A percentile compares a stretch with the other conserved stretches of the same genome.
Evolutionary conservation across 2,888 invertebrate species (phyloP).

Genomic region (Hypercompe scribonia): DNA sequence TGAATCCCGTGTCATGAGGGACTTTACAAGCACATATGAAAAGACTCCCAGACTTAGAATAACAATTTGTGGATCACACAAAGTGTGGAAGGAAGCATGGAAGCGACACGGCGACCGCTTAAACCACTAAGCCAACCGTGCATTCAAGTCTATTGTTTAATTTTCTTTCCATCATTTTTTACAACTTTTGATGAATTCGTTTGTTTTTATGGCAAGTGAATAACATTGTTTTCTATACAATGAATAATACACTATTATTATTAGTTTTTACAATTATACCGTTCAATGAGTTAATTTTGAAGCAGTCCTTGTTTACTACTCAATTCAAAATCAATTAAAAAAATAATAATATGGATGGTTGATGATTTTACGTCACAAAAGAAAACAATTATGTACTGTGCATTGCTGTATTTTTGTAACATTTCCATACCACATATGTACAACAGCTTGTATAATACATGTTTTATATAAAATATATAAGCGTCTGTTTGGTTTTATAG

Average conservation of each 20-base stretch:
- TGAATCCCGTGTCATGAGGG: no score
- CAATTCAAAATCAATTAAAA: not conserved
- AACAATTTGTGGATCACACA: no score
- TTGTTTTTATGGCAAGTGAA: not conserved
- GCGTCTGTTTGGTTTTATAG: slow-evolving; percentile 32
- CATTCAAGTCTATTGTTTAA: no score
- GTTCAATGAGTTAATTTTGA: not conserved
- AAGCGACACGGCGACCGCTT: no score
- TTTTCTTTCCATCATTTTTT: no score
- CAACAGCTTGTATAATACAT: not conserved
- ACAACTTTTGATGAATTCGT: not conserved
- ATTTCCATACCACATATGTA: not conserved
- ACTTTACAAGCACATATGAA: no score
- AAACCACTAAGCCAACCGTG: no score
- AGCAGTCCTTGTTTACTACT: not conserved
- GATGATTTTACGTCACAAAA: not conserved
- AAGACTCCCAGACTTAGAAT: no score
- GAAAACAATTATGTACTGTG: no score
- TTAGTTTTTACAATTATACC: not conserved
- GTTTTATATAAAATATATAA: slow-evolving; percentile 14
- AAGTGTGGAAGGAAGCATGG: no score
- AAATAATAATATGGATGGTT: not conserved
- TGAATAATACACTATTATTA: not conserved
- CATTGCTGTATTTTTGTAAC: no score
- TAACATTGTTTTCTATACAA: not conserved